phyloP scores from a whole-genome alignment of 1,140 invertebrate genomes.

The Nasonia giraulti region DNA sequence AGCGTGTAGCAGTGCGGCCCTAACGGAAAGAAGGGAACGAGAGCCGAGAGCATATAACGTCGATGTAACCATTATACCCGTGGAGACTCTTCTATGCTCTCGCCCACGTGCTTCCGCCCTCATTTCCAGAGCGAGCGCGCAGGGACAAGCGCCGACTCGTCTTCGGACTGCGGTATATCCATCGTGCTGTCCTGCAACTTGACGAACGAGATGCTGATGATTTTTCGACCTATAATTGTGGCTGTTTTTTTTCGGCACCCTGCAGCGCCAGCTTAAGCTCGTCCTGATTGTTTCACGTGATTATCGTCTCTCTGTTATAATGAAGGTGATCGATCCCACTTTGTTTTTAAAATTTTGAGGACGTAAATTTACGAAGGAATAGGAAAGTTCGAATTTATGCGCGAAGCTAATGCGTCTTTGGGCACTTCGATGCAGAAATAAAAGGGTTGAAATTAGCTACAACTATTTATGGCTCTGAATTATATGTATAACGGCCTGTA shows the following conservation, averaged over 20 bases:
- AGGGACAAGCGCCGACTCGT: background rate
- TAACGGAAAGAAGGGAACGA: conserved; percentile 58
- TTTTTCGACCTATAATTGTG: too few species aligned
- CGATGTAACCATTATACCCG: conserved; percentile 66
- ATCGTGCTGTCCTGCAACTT: background rate
- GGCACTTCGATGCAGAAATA: background rate
- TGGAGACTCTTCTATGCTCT: conserved; percentile 48
- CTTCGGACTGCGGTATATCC: background rate
- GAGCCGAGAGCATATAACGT: conserved; percentile 38
- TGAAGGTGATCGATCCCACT: too few species aligned
- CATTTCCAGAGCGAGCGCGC: conserved; percentile 49
- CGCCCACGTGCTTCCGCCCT: conserved; percentile 70
- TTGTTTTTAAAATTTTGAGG: too few species aligned
- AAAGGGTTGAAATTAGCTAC: background rate
- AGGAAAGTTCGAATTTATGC: background rate
- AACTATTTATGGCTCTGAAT: background rate
- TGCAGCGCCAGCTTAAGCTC: too few species aligned
- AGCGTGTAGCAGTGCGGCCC: background rate
- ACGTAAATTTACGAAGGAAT: too few species aligned
- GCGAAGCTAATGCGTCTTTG: background rate
- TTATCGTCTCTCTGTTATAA: too few species aligned
- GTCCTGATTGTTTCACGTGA: too few species aligned
- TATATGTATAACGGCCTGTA: background rate
- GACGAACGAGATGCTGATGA: too few species aligned
- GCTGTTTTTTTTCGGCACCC: too few species aligned